Conservation (phyloP, 2,113 vertebrate genomes). For the Coreoperca whiteheadi region DNA sequence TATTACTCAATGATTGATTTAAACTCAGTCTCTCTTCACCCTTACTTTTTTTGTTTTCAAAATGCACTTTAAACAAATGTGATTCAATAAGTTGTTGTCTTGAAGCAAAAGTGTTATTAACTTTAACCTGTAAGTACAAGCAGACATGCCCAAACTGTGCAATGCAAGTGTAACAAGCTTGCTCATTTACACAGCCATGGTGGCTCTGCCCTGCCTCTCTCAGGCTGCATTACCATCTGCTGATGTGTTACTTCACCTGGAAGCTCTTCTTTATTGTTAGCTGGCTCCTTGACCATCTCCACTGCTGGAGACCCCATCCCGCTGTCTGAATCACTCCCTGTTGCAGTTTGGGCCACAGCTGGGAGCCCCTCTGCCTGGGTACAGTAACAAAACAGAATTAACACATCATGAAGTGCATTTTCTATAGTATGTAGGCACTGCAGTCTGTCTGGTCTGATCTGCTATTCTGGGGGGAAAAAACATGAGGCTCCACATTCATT, state of each 20-base stretch:
- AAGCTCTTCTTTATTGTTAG: conserved; percentile 19
- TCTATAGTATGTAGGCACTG: not conserved
- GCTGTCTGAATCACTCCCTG: conserved; percentile 88
- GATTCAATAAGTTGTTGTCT: not conserved
- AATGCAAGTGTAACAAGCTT: not conserved
- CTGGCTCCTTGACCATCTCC: conserved; percentile 34
- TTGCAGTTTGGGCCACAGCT: conserved; percentile 17
- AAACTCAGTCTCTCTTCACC: not conserved
- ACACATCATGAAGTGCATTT: not conserved
- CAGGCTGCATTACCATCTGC: not conserved
- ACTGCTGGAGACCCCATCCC: conserved; percentile 81
- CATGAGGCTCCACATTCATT: not conserved
- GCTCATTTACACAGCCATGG: conserved; percentile 27
- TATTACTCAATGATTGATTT: not conserved
- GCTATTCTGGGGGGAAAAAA: not conserved
- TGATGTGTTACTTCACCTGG: conserved; percentile 66
- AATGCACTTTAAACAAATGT: not conserved
- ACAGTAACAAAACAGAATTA: not conserved
- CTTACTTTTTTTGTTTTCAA: not conserved
- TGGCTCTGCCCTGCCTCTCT: not conserved
- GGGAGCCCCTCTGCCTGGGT: conserved; percentile 66
- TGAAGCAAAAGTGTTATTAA: not conserved
- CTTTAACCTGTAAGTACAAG: not conserved
- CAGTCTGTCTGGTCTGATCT: not conserved
- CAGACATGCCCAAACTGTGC: not conserved